Evolutionary conservation across 2,888 invertebrate species (phyloP), one percentile per base, ranked within the genome.

Genomic region (Harpagoxenus sublaevis): DNA sequence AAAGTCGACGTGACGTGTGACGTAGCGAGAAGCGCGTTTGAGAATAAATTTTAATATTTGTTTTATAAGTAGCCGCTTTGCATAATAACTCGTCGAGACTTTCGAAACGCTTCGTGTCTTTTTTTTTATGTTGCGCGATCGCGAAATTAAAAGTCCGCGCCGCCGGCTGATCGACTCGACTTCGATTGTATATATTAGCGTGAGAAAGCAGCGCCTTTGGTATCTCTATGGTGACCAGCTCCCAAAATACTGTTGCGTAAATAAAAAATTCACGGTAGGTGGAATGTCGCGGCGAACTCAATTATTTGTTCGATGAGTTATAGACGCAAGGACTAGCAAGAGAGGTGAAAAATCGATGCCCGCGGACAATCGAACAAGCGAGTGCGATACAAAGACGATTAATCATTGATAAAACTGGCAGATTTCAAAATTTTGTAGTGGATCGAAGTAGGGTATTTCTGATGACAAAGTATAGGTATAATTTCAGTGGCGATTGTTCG

Each of bases 21-120:
- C 15, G 51, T 57, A 35, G 12, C 31, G 55, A 53, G 74, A 74
- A 51, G 31, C 23, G 51, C 45, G 23, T 70, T 70, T 39, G 39
- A 39, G 79, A 81, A 81, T 81, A 81, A 73, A 81, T 81, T 74
- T 81, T 28, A 60, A 81, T 81, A 74, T 81, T 81, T 81, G 45
- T 73, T 55, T 74, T 60, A 48, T 39, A 81, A 81, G 75, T 74
- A 74, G 74, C n/a, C 45, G 28, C 60, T 81, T 73, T 81, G 23
- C 60, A 60, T 81, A 81, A 18, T 60, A 48, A 73, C 48, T 79
- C 18, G 9, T 31, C 15, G 57, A 71, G 57, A 60, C 57, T 79
- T 79, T 79, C 57, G 42, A 68, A 70, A 60, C 28, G 63, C 28
- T 31, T 4, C n/a, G 18, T 51, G 39, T 39, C 4, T 48, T 18